These are phyloP conservation scores for Hippocampus mohnikei DNA, from an alignment of 2,113 vertebrate genomes.

Conservation along the genomic window DNA sequence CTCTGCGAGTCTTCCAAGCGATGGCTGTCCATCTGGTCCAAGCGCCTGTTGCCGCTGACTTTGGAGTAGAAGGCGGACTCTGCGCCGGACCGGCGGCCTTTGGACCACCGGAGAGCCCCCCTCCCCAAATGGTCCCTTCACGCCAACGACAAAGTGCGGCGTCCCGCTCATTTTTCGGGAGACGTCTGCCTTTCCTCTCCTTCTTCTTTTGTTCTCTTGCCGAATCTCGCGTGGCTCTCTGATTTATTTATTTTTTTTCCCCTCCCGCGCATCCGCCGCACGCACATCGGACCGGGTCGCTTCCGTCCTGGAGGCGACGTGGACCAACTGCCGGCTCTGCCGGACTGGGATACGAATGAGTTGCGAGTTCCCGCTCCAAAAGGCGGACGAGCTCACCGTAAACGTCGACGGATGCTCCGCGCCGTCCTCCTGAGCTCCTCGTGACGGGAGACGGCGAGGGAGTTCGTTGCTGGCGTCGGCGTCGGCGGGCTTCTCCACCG, in stretches of 20 bases:
- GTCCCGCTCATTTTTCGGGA: background rate
- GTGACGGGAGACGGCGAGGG: too few relatives aligned
- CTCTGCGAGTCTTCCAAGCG: conserved; percentile 44
- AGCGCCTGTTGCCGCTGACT: background rate
- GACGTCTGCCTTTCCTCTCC: background rate
- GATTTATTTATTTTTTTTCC: background rate
- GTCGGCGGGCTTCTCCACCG: conserved; percentile 4
- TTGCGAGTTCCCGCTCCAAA: conserved; percentile 35
- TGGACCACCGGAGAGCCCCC: background rate
- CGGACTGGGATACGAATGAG: conserved; percentile 33
- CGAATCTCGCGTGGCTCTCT: background rate
- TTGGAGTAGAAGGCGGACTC: background rate
- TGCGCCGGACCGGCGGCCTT: too few relatives aligned
- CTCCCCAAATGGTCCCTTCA: background rate
- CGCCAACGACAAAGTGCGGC: background rate
- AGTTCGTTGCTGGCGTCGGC: too few relatives aligned
- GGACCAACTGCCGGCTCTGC: conserved; percentile 3
- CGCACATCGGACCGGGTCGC: background rate
- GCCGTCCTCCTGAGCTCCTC: background rate
- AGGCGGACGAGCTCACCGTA: conserved; percentile 56
- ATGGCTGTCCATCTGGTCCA: background rate
- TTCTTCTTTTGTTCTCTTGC: background rate
- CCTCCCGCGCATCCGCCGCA: background rate
- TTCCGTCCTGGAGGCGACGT: background rate
- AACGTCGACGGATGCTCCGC: conserved; percentile 45